Evolutionary conservation across 2,113 vertebrate genomes (phyloP).

Genomic region (Misgurnus anguillicaudatus): DNA sequence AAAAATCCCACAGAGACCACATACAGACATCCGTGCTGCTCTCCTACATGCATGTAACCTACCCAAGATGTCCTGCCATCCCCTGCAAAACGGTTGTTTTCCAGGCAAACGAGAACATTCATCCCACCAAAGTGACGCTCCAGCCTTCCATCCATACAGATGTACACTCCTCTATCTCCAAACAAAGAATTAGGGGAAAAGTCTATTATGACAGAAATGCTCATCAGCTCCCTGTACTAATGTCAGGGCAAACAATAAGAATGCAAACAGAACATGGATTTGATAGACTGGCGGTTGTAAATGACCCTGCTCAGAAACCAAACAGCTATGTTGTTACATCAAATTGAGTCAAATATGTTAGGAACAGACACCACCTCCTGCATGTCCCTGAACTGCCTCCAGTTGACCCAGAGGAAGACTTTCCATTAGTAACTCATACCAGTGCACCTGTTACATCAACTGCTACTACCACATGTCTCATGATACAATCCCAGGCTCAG

Average conservation of each 20-base stretch:
- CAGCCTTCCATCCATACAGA: background rate
- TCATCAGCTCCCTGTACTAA: background rate
- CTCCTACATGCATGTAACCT: too few relatives aligned
- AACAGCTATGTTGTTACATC: background rate
- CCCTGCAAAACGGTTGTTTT: background rate
- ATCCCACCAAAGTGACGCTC: conserved; percentile 2
- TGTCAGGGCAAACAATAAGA: too few relatives aligned
- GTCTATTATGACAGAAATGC: background rate
- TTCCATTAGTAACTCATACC: background rate
- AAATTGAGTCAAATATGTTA: background rate
- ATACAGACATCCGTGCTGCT: background rate
- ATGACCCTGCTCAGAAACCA: background rate
- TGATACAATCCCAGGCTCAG: too few relatives aligned
- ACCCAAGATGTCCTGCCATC: too few relatives aligned
- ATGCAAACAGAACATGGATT: background rate
- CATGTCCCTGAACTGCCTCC: background rate
- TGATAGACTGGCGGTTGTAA: background rate
- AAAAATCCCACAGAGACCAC: background rate
- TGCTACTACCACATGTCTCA: too few relatives aligned
- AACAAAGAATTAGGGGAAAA: conserved; percentile 9
- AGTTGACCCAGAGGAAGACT: background rate
- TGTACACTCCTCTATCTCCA: background rate
- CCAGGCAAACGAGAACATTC: background rate
- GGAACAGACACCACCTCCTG: background rate
- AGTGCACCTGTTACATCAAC: background rate